phyloP scores from a whole-genome alignment of 64 coral and sea anemone genomes.

The Pocillopora verrucosa region DNA sequence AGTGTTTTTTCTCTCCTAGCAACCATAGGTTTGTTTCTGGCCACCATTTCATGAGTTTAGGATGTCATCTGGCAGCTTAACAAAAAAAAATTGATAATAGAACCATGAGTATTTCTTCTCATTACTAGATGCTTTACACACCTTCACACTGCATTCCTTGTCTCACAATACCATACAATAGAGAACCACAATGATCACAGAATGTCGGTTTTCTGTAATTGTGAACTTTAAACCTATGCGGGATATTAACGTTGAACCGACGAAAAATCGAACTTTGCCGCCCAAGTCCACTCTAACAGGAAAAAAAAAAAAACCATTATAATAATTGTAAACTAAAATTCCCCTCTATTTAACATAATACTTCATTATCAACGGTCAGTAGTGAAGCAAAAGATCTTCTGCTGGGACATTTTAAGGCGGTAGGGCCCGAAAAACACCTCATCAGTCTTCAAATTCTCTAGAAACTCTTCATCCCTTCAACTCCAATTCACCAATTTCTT shows the following conservation, averaged over 20 bases:
- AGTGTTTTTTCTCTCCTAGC: too few relatives aligned
- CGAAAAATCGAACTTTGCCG: constrained; percentile 33
- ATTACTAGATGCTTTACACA: neutral
- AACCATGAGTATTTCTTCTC: neutral
- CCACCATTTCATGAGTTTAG: too few relatives aligned
- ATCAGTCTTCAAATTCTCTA: too few relatives aligned
- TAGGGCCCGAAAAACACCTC: too few relatives aligned
- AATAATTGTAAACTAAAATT: neutral
- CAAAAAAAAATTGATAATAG: too few relatives aligned
- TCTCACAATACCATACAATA: constrained; percentile 85
- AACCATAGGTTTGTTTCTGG: too few relatives aligned
- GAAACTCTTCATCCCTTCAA: too few relatives aligned
- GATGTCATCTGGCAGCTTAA: too few relatives aligned
- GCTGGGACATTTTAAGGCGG: too few relatives aligned
- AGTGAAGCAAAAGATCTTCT: too few relatives aligned
- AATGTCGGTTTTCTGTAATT: constrained; percentile 90
- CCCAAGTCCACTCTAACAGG: neutral
- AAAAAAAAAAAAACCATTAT: neutral
- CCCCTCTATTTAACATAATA: neutral
- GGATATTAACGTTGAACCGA: constrained; percentile 77
- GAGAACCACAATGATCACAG: constrained; percentile 96
- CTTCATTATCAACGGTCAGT: too few relatives aligned
- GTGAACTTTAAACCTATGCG: constrained; percentile 82
- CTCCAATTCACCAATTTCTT: too few relatives aligned
- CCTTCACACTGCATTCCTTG: constrained; percentile 96